These are phyloP conservation scores for Ploceus nigricollis DNA, from an alignment of 2,113 vertebrate species.

Conservation along the genomic window DNA sequence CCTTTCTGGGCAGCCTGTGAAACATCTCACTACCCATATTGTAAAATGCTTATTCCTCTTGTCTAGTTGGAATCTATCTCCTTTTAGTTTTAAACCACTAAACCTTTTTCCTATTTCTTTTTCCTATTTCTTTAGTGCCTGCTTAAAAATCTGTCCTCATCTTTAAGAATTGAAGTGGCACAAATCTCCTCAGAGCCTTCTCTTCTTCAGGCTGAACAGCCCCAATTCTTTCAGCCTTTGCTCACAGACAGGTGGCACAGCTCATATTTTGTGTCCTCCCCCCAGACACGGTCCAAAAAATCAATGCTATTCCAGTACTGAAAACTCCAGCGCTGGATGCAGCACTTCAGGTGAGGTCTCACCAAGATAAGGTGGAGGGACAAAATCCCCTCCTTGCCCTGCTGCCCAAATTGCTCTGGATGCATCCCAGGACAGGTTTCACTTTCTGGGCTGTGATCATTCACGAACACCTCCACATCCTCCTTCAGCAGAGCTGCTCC, in stretches of 20 bases:
- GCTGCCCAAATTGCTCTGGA: not conserved
- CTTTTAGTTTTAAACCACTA: not conserved
- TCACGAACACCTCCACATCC: rapidly evolving
- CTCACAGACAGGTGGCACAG: rapidly evolving
- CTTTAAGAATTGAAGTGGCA: not conserved
- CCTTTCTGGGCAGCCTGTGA: not conserved
- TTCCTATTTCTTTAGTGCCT: not conserved
- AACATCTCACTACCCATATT: rapidly evolving
- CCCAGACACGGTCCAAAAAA: rapidly evolving
- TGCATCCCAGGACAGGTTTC: not conserved
- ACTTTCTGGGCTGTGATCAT: not conserved
- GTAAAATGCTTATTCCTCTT: not conserved
- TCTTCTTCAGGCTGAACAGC: not conserved
- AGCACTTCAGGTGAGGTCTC: not conserved
- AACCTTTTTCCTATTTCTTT: not conserved
- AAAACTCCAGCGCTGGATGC: not conserved
- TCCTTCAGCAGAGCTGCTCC: not conserved
- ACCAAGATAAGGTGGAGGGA: not conserved
- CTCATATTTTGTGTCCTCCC: not conserved
- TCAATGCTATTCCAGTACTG: not conserved
- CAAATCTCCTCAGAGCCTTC: not conserved
- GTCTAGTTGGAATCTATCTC: not conserved
- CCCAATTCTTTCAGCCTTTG: not conserved
- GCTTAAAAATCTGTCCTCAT: not conserved
- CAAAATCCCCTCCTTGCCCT: rapidly evolving